Evolutionary conservation across 2,888 invertebrate genomes (phyloP).

Genomic region (Pediacus dermestoides): DNA sequence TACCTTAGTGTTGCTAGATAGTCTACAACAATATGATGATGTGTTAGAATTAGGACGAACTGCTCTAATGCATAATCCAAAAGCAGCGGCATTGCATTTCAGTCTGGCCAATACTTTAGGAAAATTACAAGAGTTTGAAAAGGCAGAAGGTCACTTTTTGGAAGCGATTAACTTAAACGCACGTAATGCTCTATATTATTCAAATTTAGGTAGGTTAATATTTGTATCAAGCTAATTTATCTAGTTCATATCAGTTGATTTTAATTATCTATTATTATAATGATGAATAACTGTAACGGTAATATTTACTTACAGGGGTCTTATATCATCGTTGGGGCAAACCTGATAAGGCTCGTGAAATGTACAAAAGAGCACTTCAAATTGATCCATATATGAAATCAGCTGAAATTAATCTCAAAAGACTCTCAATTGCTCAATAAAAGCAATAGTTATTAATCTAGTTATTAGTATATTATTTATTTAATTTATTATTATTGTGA

Average conservation of each 20-base stretch:
- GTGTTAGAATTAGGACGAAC: conserved; percentile 68
- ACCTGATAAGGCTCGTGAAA: conserved; percentile 64
- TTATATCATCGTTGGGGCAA: conserved; percentile 92
- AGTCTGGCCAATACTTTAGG: conserved; percentile 87
- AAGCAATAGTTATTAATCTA: no score
- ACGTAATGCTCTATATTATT: conserved; percentile 75
- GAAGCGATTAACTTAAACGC: conserved; percentile 65
- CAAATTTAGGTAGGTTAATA: conserved; percentile 74
- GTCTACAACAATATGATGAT: conserved; percentile 54
- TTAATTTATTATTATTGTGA: background rate
- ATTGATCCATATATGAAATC: conserved; percentile 68
- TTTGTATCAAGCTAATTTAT: background rate
- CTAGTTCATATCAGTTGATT: background rate
- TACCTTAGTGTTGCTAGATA: conserved; percentile 78
- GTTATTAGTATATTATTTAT: background rate
- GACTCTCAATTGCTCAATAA: conserved; percentile 37
- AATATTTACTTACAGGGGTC: conserved; percentile 61
- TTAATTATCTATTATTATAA: conserved; percentile 1
- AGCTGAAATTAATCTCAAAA: conserved; percentile 66
- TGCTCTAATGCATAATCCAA: conserved; percentile 68
- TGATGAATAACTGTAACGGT: conserved; percentile 10
- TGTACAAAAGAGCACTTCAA: conserved; percentile 72
- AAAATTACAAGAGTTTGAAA: conserved; percentile 69
- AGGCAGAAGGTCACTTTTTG: conserved; percentile 79
- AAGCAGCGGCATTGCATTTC: conserved; percentile 76